Evolutionary conservation across 92 coral and sea anemone species (phyloP), one percentile per base, ranked within the genome.

Genomic region (Porites evermanni): DNA sequence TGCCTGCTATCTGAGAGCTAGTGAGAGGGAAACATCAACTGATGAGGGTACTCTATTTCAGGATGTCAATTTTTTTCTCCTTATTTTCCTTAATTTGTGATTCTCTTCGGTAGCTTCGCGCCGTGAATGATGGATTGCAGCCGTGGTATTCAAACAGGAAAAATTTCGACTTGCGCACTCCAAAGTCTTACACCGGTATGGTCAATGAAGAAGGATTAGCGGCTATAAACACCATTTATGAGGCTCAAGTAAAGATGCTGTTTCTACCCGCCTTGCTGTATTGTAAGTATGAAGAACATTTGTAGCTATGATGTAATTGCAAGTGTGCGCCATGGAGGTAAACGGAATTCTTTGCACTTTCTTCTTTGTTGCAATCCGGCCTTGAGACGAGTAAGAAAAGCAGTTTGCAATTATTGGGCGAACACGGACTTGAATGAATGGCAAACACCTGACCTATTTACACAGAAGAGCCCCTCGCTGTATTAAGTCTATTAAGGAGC

Each of bases 141-240:
- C 99, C 99, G 16, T 97, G 99, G 99, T 97, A 88, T 70, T 95
- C 99, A 50, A 95, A 95, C 91, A 87, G 98, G 88, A 94, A 90
- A 86, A 92, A 87, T 84, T 97, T 97, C 74, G 98, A 95, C 53
- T 88, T 97, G 32, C 98, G 98, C 7, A 71, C 96, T 8, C 86
- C 95, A 21, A 88, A 91, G 71, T 93, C 99, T 11, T 86, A 81
- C 82, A 88, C 91, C 74, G 94, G 95, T 6, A 75, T 89, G 80
- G 86, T 89, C 7, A 93, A 94, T 79, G 99, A 97, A 58, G 99
- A 97, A 78, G 99, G 99, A 10, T 86, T 97, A 11, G 99, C 99
- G 11, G 97, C 99, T 20, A 84, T 97, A 1, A 94, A 97, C 81
- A 93, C 98, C 1, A 17, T 94, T 73, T 87, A 93, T 21, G 94